Conservation (phyloP, 23 tunicate species). For the Ascidia mentula region DNA sequence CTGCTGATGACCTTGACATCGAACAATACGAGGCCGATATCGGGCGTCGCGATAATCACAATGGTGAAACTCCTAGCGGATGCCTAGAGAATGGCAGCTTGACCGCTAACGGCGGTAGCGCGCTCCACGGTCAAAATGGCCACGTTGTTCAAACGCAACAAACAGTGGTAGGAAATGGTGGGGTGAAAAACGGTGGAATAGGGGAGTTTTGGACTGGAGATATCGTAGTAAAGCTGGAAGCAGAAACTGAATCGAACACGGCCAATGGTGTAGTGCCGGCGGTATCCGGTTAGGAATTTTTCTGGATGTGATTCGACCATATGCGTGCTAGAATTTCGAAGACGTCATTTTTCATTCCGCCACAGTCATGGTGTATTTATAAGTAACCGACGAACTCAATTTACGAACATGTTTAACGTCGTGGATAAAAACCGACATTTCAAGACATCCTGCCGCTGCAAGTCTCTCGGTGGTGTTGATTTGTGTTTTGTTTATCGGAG, state of each 20-base stretch:
- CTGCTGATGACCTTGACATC: conserved; percentile 17
- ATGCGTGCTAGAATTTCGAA: no score
- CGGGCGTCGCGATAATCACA: conserved; percentile 24
- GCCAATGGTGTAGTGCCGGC: no score
- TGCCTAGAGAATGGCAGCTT: neutral
- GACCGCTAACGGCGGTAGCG: conserved; percentile 1
- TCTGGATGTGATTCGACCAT: no score
- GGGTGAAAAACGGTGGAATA: neutral
- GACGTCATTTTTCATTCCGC: no score
- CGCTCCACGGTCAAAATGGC: neutral
- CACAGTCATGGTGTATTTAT: no score
- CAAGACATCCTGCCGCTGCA: no score
- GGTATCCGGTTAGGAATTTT: no score
- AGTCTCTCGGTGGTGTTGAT: no score
- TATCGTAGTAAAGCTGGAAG: neutral
- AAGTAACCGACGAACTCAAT: no score
- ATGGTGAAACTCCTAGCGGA: neutral
- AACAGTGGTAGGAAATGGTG: neutral
- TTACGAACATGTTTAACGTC: no score
- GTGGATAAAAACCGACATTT: no score
- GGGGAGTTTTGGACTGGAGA: conserved; percentile 13
- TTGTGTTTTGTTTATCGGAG: no score
- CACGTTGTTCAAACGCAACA: neutral
- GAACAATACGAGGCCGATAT: conserved; percentile 31
- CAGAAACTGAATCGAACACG: neutral